Base-by-base conservation (phyloP, 2,113 vertebrate genomes). In the Microcebus ravelobensis region DNA sequence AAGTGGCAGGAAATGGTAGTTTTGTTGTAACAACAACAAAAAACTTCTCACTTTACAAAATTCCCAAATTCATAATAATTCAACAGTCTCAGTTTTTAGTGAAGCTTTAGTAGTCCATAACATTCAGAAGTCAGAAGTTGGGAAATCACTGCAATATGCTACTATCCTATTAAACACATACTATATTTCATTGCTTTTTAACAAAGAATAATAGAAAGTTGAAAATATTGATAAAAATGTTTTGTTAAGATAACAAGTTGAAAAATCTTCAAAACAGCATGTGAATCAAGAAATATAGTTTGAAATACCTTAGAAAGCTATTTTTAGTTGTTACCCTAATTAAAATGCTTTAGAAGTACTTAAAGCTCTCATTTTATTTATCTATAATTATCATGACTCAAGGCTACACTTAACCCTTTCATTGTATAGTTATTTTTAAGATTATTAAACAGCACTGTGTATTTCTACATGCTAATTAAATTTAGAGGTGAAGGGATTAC, bases 291-390 rank as follows among this genome's bases (percentile, higher is more conserved):
- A 85, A 93, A 91, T 68, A 42, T 42, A 80, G 63, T 80, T 76
- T 68, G 70, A 91, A 93, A 87, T 76, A 87, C 21, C 55, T 70
- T 70, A 93, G 81, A 76, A 90, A 93, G 27, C 17, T 79, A 88
- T 29, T 73, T 87, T 88, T 79, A 74, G 31, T 87, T 93, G 67
- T 88, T 88, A n/a, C 5, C 21, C 79, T 73, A 93, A 11, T 95
- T 29, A 79, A 3, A 97, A 39, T 55, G 42, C 14, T 52, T 79
- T 39, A 45, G 27, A 77, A 81, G 20, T 77, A 65, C 18, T 76
- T 95, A 89, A 91, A 91, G 29, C 20, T 70, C 79, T 70, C 13
- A 61, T n/a, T 29, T 65, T 92, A 83, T 59, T 85, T 91, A 67
- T 81, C 21, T 82, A 27, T 88, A 80, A 77, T 76, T 93, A 81